Evolutionary conservation across 2,797 vertebrate genomes (phyloP).

Genomic region (Parauchenoglanis ngamensis): DNA sequence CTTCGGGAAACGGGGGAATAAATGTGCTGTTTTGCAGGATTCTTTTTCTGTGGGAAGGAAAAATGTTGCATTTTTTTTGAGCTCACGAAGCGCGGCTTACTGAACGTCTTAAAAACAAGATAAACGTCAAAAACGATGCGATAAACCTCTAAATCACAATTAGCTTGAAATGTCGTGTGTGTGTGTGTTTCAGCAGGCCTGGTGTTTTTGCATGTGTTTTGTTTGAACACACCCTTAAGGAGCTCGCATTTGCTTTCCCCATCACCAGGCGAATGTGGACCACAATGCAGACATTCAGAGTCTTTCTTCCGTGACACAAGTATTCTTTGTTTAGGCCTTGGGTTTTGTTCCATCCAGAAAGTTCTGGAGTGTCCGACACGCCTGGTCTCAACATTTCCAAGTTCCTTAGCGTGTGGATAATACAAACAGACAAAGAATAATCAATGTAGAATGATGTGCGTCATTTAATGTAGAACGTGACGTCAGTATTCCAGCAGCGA

Average conservation of each 20-base stretch:
- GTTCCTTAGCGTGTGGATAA: neutral
- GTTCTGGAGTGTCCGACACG: neutral
- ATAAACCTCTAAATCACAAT: neutral
- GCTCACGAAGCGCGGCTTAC: neutral
- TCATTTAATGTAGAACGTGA: too few species aligned
- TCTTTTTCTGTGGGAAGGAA: neutral
- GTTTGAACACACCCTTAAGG: neutral
- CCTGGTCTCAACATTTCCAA: neutral
- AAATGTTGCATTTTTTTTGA: neutral
- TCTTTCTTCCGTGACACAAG: neutral
- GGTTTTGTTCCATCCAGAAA: neutral
- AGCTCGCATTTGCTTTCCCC: neutral
- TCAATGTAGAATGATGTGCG: neutral
- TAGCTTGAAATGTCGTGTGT: neutral
- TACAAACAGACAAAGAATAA: neutral
- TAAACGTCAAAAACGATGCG: neutral
- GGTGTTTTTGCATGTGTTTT: slow-evolving; percentile 2
- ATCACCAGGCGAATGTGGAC: neutral
- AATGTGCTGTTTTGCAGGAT: neutral
- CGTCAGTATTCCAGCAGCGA: neutral
- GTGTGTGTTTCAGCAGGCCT: neutral
- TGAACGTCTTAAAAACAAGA: neutral
- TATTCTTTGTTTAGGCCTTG: neutral
- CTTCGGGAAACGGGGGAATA: neutral
- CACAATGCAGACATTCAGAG: neutral